phyloP scores from a whole-genome alignment of 1,140 invertebrate genomes.

The Aphelenchoides fujianensis region DNA sequence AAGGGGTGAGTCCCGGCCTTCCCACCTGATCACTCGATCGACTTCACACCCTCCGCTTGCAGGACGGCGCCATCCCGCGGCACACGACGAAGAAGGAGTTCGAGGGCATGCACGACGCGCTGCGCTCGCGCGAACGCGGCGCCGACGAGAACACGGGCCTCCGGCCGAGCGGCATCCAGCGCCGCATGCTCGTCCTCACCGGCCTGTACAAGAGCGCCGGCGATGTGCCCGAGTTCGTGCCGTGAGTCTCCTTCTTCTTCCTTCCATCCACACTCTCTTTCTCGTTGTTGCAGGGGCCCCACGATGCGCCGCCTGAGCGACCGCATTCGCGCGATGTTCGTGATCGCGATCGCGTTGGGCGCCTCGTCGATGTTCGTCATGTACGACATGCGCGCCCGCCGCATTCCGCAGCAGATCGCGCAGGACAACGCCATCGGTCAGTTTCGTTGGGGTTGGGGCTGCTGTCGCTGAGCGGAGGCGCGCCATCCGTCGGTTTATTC shows the following conservation, averaged over 20 bases:
- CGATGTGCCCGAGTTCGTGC: neutral
- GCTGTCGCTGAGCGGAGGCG: neutral
- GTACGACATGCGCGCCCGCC: neutral
- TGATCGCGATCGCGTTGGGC: neutral
- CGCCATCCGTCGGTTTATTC: no score
- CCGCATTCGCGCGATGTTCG: neutral
- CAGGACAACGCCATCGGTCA: neutral
- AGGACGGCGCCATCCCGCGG: no score
- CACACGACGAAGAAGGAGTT: neutral
- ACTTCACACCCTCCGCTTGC: no score
- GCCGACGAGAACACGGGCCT: neutral
- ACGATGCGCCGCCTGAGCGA: neutral
- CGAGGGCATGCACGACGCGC: neutral
- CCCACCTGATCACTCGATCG: no score
- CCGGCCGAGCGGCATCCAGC: neutral
- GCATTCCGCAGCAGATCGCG: neutral
- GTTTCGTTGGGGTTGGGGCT: neutral
- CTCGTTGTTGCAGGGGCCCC: neutral
- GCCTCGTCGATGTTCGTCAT: neutral
- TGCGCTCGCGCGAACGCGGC: neutral
- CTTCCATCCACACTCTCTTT: neutral
- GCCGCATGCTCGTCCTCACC: neutral
- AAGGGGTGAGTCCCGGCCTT: no score
- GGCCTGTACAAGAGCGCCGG: neutral
- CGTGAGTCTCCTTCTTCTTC: conserved; percentile 6